These are phyloP conservation scores for Phytoseiulus persimilis DNA, from an alignment of 2,888 invertebrate genomes.

Conservation along the genomic window DNA sequence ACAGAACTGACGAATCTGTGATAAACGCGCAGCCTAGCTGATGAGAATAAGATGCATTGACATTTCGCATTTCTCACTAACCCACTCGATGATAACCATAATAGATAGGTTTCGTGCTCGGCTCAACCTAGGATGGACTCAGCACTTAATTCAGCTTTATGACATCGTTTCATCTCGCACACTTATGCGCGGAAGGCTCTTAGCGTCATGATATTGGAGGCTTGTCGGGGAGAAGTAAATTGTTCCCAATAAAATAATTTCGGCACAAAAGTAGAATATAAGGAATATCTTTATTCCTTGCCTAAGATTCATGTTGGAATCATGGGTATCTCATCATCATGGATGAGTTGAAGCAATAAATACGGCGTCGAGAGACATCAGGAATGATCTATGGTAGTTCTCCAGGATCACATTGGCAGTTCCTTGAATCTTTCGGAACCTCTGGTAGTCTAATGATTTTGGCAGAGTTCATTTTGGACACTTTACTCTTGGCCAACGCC, in stretches of 20 bases:
- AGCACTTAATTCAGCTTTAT: neutral
- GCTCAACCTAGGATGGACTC: neutral
- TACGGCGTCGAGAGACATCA: neutral
- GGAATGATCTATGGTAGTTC: neutral
- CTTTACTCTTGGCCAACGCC: neutral
- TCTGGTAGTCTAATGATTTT: neutral
- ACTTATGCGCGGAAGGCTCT: neutral
- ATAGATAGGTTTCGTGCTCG: neutral
- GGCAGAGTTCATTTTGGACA: neutral
- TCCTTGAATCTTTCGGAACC: neutral
- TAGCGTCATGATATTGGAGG: neutral
- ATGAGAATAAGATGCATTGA: neutral
- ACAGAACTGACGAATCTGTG: constrained; percentile 8
- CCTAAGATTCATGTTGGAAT: no score
- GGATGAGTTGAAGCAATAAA: neutral
- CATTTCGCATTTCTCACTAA: neutral
- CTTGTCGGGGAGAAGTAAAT: neutral
- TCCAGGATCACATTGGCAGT: neutral
- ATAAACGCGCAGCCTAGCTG: constrained; percentile 11
- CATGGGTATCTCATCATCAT: neutral
- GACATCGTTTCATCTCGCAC: neutral
- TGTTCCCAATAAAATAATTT: neutral
- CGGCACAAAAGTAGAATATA: no score
- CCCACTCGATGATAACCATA: neutral
- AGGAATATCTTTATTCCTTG: no score